Percentiles rank a stretch among this genome's conserved stretches.
Conservation (phyloP, 2,797 vertebrate genomes). For the Atherinosoma microstoma region DNA sequence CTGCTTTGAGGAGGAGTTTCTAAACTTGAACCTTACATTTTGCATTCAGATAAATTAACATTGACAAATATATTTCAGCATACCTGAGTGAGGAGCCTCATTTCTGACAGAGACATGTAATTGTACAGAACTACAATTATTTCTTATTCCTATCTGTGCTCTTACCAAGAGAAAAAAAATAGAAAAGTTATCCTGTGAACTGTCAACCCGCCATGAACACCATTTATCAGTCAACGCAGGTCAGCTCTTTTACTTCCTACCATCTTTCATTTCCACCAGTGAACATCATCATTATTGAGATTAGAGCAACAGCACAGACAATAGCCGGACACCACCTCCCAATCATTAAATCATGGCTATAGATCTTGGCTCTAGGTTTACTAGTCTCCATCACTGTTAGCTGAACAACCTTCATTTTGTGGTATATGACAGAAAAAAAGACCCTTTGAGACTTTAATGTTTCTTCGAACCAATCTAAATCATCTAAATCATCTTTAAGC, state of each 20-base stretch:
- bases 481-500: not conserved
- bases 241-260: slow-evolving; percentile 12
- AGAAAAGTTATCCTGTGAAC: not conserved
- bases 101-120: not conserved
- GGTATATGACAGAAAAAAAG: not conserved
- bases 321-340: slow-evolving; percentile 18
- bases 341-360: slow-evolving; percentile 2
- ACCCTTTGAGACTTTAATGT: not conserved
- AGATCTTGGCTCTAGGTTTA: not conserved
- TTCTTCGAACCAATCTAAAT: not conserved
- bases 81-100: too few relatives aligned
- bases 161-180: too few relatives aligned
- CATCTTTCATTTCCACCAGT: not conserved
- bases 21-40: not conserved
- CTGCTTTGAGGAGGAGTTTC: not conserved
- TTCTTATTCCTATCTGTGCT: too few relatives aligned
- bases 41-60: too few relatives aligned
- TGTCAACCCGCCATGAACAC: not conserved
- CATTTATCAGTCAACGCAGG: not conserved
- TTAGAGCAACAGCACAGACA: slow-evolving; percentile 34
- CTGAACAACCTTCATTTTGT: not conserved
- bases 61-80: too few relatives aligned
- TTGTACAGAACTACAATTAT: too few relatives aligned
- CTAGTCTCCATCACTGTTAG: not conserved
- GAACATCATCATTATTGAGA: slow-evolving; percentile 5